Evolutionary conservation across 2,888 invertebrate species (phyloP).

Genomic region (Mimas tiliae): DNA sequence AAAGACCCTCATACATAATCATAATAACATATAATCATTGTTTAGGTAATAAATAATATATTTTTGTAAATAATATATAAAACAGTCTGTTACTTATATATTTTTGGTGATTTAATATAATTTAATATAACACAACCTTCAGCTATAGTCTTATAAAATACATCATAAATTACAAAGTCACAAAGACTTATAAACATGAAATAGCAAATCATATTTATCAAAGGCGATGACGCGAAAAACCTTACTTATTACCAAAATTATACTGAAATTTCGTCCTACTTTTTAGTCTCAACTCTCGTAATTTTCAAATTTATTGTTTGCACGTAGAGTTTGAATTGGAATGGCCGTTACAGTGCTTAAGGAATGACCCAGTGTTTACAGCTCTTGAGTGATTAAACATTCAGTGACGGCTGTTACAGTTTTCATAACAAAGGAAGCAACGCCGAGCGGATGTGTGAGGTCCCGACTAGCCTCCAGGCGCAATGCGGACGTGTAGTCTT

Average conservation of each 20-base stretch:
- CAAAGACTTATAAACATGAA: not conserved
- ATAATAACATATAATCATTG: too few species aligned
- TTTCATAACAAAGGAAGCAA: conserved; percentile 37
- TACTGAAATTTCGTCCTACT: conserved; percentile 14
- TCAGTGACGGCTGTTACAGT: conserved; percentile 27
- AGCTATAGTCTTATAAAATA: not conserved
- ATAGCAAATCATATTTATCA: not conserved
- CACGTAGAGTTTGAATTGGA: not conserved
- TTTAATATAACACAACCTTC: too few species aligned
- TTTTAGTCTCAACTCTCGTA: not conserved
- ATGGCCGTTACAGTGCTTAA: not conserved
- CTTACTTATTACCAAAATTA: conserved; percentile 23
- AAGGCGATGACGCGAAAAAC: conserved; percentile 9
- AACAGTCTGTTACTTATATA: too few species aligned
- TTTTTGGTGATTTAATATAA: too few species aligned
- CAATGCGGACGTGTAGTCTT: conserved; percentile 42
- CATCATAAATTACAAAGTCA: not conserved
- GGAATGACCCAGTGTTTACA: conserved; percentile 11
- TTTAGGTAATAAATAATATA: too few species aligned
- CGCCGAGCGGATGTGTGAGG: conserved; percentile 30
- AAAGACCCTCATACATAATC: not conserved
- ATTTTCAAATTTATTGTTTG: not conserved
- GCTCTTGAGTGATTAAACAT: conserved; percentile 28
- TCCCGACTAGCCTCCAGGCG: conserved; percentile 34
- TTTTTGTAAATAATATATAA: too few species aligned